Conservation (phyloP, 2,113 vertebrate species). For the Pionites leucogaster region DNA sequence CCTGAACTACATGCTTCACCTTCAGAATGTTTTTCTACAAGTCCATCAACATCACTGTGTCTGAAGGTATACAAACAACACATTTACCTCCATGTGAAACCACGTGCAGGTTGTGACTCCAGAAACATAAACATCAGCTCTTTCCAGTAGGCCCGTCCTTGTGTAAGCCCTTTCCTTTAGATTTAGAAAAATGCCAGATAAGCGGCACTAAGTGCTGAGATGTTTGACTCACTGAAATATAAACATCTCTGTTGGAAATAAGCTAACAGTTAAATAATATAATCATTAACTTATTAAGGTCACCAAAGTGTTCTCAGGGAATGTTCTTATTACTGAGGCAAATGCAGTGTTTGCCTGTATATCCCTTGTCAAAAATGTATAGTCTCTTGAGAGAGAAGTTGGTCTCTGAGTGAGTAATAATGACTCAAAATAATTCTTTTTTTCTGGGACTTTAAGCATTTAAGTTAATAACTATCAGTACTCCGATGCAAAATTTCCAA, state of each 20-base stretch:
- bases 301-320: background rate
- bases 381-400: background rate
- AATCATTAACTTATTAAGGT: background rate
- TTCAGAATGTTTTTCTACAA: background rate
- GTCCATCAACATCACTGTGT: background rate
- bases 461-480: background rate
- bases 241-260: background rate
- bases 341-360: background rate
- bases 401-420: background rate
- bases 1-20: background rate
- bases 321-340: constrained; percentile 12
- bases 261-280: background rate
- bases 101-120: background rate
- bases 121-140: background rate
- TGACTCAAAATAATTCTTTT: background rate
- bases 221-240: constrained; percentile 19
- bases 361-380: background rate
- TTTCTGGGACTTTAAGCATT: constrained; percentile 1
- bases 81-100: background rate
- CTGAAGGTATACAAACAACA: background rate
- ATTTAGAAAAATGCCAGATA: background rate
- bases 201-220: background rate
- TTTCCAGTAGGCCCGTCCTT: background rate
- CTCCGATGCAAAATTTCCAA: background rate
- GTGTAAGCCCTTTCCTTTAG: background rate